Evolutionary conservation across 2,888 invertebrate genomes (phyloP).

Genomic region (Agrotis exclamationis): DNA sequence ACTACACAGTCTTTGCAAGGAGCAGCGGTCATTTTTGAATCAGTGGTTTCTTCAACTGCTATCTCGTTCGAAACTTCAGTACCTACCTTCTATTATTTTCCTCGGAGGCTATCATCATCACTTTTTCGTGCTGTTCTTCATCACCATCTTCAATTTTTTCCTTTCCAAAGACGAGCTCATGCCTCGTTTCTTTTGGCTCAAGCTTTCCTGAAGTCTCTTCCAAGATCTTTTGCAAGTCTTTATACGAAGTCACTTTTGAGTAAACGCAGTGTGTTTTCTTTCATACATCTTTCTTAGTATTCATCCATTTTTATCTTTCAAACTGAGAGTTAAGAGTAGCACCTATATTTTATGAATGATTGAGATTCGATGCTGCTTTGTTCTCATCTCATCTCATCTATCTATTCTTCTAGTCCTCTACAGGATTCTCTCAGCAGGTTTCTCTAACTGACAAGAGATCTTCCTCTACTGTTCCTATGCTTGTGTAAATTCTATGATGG

Average conservation of each 20-base stretch:
- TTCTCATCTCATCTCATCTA: neutral
- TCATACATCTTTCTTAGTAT: neutral
- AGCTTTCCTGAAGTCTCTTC: neutral
- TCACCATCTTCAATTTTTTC: neutral
- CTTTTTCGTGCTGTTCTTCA: neutral
- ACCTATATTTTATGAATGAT: neutral
- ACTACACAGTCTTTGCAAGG: constrained; percentile 10
- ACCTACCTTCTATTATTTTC: too few species aligned
- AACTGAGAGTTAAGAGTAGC: neutral
- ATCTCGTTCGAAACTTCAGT: neutral
- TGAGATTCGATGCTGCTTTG: neutral
- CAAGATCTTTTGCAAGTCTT: neutral
- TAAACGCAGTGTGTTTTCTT: neutral
- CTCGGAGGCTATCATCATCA: neutral
- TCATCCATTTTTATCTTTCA: neutral
- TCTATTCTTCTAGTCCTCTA: neutral
- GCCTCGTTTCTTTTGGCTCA: neutral
- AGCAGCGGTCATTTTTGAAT: neutral
- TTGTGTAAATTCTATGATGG: neutral
- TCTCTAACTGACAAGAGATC: neutral
- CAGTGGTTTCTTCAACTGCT: neutral
- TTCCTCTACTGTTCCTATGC: neutral
- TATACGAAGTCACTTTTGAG: neutral
- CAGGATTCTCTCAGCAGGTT: too few species aligned
- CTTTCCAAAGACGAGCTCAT: too few species aligned